These are phyloP conservation scores for Drosophila biarmipes DNA, from an alignment of 1,140 invertebrate genomes.

Conservation along the genomic window DNA sequence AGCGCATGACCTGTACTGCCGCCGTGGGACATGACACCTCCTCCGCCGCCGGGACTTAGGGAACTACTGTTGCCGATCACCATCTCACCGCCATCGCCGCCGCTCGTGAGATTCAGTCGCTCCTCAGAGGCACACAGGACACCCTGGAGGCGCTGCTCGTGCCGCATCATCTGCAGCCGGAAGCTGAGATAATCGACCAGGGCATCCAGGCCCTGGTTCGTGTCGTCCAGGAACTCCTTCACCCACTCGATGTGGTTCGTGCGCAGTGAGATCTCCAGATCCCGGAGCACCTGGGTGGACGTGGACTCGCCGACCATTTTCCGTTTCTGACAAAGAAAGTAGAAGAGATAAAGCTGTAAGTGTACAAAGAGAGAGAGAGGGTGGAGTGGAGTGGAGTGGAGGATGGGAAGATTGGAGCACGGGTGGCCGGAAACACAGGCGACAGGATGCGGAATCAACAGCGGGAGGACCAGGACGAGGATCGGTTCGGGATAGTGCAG, in stretches of 20 bases:
- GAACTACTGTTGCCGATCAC: constrained; percentile 59
- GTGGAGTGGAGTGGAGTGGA: constrained; percentile 11
- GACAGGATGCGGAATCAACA: constrained; percentile 27
- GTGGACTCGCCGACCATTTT: constrained; percentile 99
- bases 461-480: constrained; percentile 5
- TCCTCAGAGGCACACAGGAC: constrained; percentile 90
- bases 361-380: constrained; percentile 71
- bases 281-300: constrained; percentile 98
- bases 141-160: constrained; percentile 92
- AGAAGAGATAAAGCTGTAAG: constrained; percentile 85
- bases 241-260: constrained; percentile 99
- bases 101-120: constrained; percentile 71
- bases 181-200: constrained; percentile 98
- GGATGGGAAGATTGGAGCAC: constrained; percentile 12
- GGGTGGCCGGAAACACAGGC: constrained; percentile 20
- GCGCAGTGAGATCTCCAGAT: constrained; percentile 98
- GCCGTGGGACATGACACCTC: constrained; percentile 37
- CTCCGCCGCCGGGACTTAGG: constrained; percentile 55
- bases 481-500: constrained; percentile 33
- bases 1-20: constrained; percentile 50
- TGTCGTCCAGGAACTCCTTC: constrained; percentile 97
- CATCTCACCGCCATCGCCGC: constrained; percentile 49
- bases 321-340: constrained; percentile 93
- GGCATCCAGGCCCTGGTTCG: constrained; percentile 97
- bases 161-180: constrained; percentile 95